Evolutionary conservation across 2,888 invertebrate genomes (phyloP).

Genomic region (Epinotia ramella): DNA sequence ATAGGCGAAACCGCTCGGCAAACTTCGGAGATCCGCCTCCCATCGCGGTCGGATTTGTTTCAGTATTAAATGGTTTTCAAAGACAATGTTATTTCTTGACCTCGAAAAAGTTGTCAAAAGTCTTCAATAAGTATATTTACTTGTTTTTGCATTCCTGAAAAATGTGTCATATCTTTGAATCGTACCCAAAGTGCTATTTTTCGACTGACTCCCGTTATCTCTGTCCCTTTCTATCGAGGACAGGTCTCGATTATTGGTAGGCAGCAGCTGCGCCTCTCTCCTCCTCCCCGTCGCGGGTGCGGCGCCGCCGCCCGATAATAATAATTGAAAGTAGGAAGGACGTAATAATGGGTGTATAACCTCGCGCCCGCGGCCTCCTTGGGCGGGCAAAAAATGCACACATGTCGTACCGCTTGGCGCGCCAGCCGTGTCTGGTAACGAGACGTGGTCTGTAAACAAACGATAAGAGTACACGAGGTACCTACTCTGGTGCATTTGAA

Average conservation of each 20-base stretch:
- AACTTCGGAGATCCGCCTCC: slow-evolving; percentile 83
- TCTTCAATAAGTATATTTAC: neutral
- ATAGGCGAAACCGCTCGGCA: slow-evolving; percentile 71
- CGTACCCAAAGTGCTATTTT: slow-evolving; percentile 13
- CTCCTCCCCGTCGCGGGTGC: slow-evolving; percentile 83
- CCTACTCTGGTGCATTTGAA: slow-evolving; percentile 58
- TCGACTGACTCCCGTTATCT: slow-evolving; percentile 58
- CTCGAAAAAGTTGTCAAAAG: slow-evolving; percentile 20
- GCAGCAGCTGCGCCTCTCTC: slow-evolving; percentile 86
- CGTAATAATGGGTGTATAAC: slow-evolving; percentile 86
- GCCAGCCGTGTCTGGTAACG: slow-evolving; percentile 63
- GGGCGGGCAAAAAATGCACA: slow-evolving; percentile 85
- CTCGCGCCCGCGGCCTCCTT: slow-evolving; percentile 85
- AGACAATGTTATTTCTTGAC: neutral
- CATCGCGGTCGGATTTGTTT: slow-evolving; percentile 75
- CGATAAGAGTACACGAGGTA: slow-evolving; percentile 59
- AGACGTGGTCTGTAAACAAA: slow-evolving; percentile 70
- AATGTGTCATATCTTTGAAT: neutral
- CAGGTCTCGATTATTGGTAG: slow-evolving; percentile 85
- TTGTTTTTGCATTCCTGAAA: neutral
- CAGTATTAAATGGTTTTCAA: slow-evolving; percentile 59
- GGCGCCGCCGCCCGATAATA: slow-evolving; percentile 84
- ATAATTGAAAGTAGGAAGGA: slow-evolving; percentile 86
- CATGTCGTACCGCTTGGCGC: slow-evolving; percentile 73
- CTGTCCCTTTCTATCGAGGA: slow-evolving; percentile 74